Conservation (phyloP, 2,797 vertebrate species). For the Schizothorax lantsangensis region DNA sequence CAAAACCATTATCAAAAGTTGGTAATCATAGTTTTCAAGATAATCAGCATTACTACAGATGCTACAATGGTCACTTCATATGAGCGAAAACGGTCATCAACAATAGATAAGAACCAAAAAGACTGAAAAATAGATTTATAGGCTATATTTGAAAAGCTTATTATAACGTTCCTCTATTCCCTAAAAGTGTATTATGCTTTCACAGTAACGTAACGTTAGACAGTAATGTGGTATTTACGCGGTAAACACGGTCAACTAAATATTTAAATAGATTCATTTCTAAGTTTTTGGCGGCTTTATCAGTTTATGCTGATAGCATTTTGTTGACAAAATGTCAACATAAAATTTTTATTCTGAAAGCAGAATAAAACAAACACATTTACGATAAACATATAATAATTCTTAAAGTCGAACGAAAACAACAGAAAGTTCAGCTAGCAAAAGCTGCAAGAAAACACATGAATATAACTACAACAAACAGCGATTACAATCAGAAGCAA, state of each 20-base stretch:
- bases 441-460: neutral
- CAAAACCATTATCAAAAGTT: neutral
- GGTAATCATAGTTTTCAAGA: neutral
- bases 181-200: neutral
- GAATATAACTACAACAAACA: neutral
- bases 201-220: no score
- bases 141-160: neutral
- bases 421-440: slow-evolving; percentile 29
- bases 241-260: neutral
- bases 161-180: no score
- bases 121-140: neutral
- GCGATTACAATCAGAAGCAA: neutral
- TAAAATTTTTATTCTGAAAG: no score
- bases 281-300: neutral
- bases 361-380: neutral
- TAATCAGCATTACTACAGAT: neutral
- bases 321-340: neutral
- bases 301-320: neutral
- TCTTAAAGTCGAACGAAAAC: neutral
- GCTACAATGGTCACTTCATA: neutral
- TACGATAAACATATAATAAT: neutral
- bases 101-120: neutral
- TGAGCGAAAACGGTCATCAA: neutral
- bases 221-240: neutral
- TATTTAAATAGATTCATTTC: neutral